Evolutionary conservation across 1,140 invertebrate species (phyloP).

Genomic region (Orius laevigatus): DNA sequence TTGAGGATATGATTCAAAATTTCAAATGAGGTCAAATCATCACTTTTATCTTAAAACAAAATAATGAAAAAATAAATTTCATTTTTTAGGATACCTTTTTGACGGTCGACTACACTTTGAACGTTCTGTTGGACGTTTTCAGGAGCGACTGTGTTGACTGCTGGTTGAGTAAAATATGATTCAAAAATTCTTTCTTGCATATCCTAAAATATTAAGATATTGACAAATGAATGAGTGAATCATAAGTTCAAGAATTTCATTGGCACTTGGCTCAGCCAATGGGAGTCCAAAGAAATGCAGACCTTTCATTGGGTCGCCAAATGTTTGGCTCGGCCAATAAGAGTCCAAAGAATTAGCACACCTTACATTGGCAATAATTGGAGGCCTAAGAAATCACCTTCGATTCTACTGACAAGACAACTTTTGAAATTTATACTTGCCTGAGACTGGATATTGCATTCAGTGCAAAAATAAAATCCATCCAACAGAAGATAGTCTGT

Average conservation of each 20-base stretch:
- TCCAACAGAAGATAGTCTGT: conserved; percentile 30
- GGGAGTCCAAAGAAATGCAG: conserved; percentile 6
- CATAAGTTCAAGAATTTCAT: background rate
- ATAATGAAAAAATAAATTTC: background rate
- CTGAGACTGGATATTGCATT: conserved; percentile 35
- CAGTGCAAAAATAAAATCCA: conserved; percentile 35
- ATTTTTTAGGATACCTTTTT: conserved; percentile 2
- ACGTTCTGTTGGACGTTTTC: conserved; percentile 13
- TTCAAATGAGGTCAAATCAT: conserved; percentile 44
- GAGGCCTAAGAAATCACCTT: too few relatives aligned
- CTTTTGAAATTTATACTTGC: too few relatives aligned
- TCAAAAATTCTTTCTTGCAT: conserved; percentile 29
- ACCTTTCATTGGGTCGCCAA: too few relatives aligned
- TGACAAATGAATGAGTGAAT: too few relatives aligned
- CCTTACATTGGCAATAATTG: too few relatives aligned
- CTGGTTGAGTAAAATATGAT: conserved; percentile 12
- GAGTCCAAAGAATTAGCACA: too few relatives aligned
- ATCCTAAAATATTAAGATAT: too few relatives aligned
- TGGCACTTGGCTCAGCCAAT: background rate
- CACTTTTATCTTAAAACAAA: conserved; percentile 13
- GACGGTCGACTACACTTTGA: conserved; percentile 10
- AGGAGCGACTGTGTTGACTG: background rate
- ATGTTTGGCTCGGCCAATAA: too few relatives aligned
- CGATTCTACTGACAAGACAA: too few relatives aligned
- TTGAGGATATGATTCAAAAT: conserved; percentile 43